Evolutionary conservation across 2,797 vertebrate genomes (phyloP).

Genomic region (Dendrocincla fuliginosa): DNA sequence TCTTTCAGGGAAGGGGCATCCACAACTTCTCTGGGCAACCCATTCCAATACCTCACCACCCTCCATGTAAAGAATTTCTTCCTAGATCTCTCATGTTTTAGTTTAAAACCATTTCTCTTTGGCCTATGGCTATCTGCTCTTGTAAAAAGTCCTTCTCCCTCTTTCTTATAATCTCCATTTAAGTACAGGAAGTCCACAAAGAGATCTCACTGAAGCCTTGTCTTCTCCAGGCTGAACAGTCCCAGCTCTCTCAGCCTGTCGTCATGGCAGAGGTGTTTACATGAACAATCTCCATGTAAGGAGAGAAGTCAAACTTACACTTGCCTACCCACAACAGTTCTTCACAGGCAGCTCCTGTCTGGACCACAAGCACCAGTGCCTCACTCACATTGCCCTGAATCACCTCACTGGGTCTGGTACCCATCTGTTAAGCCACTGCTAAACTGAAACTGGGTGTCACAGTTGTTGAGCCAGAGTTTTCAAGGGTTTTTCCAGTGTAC

Average conservation of each 20-base stretch:
- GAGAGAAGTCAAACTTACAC: neutral
- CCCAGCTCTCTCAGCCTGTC: neutral
- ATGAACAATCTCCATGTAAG: neutral
- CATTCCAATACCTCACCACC: neutral
- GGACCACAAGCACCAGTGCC: neutral
- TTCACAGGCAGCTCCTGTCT: neutral
- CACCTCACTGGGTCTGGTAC: neutral
- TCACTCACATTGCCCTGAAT: neutral
- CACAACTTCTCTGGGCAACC: neutral
- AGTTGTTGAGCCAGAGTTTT: neutral
- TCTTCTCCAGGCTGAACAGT: neutral
- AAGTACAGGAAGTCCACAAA: neutral
- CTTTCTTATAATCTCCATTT: neutral
- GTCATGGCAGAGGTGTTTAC: neutral
- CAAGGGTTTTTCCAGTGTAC: neutral
- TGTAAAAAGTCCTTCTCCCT: neutral
- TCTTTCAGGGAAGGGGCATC: neutral
- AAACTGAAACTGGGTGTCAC: neutral
- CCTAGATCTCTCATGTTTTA: neutral
- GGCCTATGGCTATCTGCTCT: neutral
- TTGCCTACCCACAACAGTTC: rapidly evolving
- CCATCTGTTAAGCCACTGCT: neutral
- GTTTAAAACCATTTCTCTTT: neutral
- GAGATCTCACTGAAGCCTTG: neutral
- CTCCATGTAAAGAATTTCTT: neutral